phyloP scores from a whole-genome alignment of 2,888 invertebrate genomes.

The Microplitis deprimator region DNA sequence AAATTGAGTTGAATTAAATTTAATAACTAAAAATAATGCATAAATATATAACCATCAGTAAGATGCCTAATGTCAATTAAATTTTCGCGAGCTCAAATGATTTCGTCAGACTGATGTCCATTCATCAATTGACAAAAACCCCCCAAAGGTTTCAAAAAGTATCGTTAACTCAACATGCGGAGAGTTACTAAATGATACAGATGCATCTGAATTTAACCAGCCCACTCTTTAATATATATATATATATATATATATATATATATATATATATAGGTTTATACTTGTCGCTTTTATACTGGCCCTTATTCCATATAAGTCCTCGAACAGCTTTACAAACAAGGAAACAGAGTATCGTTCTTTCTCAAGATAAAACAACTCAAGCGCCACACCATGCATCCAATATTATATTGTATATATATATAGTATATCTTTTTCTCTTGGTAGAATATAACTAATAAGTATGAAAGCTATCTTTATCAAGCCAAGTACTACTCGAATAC shows the following conservation, averaged over 20 bases:
- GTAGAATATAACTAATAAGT: background rate
- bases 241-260: conserved; percentile 8
- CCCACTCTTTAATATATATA: conserved; percentile 33
- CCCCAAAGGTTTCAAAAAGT: conserved; percentile 6
- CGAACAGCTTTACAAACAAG: conserved; percentile 48
- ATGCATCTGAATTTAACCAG: conserved; percentile 41
- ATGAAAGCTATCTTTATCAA: background rate
- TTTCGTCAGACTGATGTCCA: conserved; percentile 33
- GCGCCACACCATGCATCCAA: conserved; percentile 46
- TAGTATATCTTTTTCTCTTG: no score
- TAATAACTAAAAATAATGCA: background rate
- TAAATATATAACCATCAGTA: background rate
- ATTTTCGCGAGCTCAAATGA: conserved; percentile 14
- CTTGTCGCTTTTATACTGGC: conserved; percentile 46
- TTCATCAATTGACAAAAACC: conserved; percentile 46
- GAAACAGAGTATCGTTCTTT: conserved; percentile 45
- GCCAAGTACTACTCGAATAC: conserved; percentile 10
- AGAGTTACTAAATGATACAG: conserved; percentile 12
- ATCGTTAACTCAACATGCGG: conserved; percentile 7
- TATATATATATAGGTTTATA: conserved; percentile 27
- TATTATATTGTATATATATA: conserved; percentile 15
- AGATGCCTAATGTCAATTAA: background rate
- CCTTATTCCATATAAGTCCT: conserved; percentile 61
- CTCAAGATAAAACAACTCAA: conserved; percentile 44
- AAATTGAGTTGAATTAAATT: no score